Evolutionary conservation across 1,140 invertebrate species (phyloP).

Genomic region (Phocides pigmalion): DNA sequence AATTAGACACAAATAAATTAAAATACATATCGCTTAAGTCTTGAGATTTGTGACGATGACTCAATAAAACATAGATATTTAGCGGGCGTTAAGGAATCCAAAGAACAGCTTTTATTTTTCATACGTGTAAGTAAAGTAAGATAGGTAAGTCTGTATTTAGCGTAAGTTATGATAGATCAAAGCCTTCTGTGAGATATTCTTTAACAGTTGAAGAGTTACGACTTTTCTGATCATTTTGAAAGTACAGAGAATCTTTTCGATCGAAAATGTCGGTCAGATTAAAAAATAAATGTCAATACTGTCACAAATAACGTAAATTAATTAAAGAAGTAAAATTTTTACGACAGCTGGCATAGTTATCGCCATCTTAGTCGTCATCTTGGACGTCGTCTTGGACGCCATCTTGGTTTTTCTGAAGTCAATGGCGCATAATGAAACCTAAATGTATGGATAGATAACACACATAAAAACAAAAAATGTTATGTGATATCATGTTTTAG

Average conservation of each 20-base stretch:
- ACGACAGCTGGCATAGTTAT: no score
- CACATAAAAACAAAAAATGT: no score
- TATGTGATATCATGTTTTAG: no score
- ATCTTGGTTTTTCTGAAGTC: no score
- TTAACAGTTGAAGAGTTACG: neutral
- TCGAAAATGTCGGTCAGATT: no score
- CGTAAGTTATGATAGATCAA: conserved; percentile 55
- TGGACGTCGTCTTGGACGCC: no score
- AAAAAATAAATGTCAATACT: neutral
- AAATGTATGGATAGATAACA: no score
- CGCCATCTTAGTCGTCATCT: no score
- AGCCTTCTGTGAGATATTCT: conserved; percentile 56
- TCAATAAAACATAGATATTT: conserved; percentile 64
- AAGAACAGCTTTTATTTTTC: conserved; percentile 80
- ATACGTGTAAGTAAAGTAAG: conserved; percentile 63
- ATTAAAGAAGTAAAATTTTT: no score
- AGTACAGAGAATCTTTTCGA: neutral
- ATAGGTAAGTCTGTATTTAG: conserved; percentile 66
- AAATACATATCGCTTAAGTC: conserved; percentile 79
- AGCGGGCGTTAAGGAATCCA: conserved; percentile 56
- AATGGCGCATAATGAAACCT: no score
- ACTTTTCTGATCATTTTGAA: neutral
- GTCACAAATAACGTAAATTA: neutral
- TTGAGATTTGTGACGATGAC: conserved; percentile 69
- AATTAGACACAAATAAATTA: conserved; percentile 52